Evolutionary conservation across 2,113 vertebrate species (phyloP).

Genomic region (Pollimyrus isidori): DNA sequence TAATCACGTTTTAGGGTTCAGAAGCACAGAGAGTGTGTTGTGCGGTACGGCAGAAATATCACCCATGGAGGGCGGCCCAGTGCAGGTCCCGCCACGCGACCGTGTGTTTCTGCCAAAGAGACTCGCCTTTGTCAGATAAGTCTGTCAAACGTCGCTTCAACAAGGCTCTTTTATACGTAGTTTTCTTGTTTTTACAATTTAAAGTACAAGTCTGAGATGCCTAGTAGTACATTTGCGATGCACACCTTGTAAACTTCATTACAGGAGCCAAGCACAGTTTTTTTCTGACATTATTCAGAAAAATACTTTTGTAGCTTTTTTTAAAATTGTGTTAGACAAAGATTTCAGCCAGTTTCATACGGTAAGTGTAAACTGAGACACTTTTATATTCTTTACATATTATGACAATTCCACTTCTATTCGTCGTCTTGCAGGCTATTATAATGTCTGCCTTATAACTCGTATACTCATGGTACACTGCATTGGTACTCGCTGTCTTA

Average conservation of each 20-base stretch:
- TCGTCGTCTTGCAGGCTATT: conserved; percentile 9
- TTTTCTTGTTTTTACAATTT: neutral
- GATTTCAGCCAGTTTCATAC: neutral
- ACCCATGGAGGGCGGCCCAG: neutral
- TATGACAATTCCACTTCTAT: neutral
- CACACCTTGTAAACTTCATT: neutral
- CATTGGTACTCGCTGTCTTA: conserved; percentile 48
- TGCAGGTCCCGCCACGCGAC: neutral
- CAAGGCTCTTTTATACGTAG: neutral
- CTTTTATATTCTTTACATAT: neutral
- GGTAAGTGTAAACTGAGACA: neutral
- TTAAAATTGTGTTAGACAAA: neutral
- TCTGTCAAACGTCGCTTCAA: neutral
- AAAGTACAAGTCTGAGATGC: neutral
- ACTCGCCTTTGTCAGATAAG: neutral
- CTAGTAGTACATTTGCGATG: neutral
- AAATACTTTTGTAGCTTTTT: neutral
- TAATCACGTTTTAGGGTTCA: conserved; percentile 27
- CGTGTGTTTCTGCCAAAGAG: neutral
- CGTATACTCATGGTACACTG: conserved; percentile 51
- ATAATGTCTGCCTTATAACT: conserved; percentile 23
- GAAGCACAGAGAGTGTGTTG: conserved; percentile 48
- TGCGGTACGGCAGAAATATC: conserved; percentile 44
- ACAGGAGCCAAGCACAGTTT: neutral
- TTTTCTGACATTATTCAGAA: neutral